Evolutionary conservation across 2,888 invertebrate genomes (phyloP), one percentile per base, ranked within the genome.

Genomic region (Acanthosepion lycidas): DNA sequence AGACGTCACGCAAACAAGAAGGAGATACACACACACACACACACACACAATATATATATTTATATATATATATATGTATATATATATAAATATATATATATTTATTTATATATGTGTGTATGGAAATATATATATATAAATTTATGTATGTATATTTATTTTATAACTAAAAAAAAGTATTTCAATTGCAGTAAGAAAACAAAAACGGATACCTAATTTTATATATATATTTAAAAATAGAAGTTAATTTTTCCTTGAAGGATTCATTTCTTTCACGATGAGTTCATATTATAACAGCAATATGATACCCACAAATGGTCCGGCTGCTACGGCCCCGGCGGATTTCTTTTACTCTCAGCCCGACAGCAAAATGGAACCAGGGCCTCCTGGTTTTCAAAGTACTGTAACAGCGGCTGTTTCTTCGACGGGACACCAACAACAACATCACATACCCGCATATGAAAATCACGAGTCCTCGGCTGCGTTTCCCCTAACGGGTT

Each of bases 261-360:
- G 20, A 94, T 42, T 59, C 20, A 12, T 12, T 20, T 20, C 33
- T 6, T 94, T 42, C 33, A 55, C 53, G 5, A 94, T 94, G 94
- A 94, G 94, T 94, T 94, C 94, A 1, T 94, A 94, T 48, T 94
- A 93, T 53, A 93, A 64, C 55, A 94, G 94, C 48, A 94, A 94
- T 33, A 94, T 94, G n/a, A 55, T 94, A 59, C 94, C 94, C 0
- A 64, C 55, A 18, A 94, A 59, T 64, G 59, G 59, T n/a, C 55
- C 94, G 94, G 55, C 42, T 23, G 94, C 53, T 6, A 94, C 59
- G 26, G 20, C 94, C 20, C 64, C 94, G 33, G 94, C 55, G 59
- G 94, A 94, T 55, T 94, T 94, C 51, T 94, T 94, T 94, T 94
- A 94, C 42, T 94, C 94, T 23, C 93, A 49, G n/a, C 93, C 59